Conservation (phyloP, 2,888 invertebrate species). For the Andrena bicolor region DNA sequence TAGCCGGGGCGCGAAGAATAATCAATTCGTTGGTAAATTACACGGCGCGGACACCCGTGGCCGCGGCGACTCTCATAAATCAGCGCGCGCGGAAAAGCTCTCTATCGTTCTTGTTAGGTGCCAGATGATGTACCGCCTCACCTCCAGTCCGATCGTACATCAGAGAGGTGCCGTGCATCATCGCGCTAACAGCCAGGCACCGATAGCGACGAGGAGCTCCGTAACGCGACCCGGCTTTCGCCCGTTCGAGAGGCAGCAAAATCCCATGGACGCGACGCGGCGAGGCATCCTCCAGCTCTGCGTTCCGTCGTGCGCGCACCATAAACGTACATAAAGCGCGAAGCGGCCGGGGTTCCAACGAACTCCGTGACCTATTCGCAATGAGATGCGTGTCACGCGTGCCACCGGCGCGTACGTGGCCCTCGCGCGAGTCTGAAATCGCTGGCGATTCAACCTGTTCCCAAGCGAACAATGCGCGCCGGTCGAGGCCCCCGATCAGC, state of each 20-base stretch:
- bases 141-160: constrained; percentile 44
- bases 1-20: constrained; percentile 34
- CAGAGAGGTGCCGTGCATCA: constrained; percentile 66
- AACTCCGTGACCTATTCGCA: constrained; percentile 66
- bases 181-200: constrained; percentile 62
- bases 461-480: constrained; percentile 46
- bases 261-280: constrained; percentile 43
- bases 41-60: constrained; percentile 26
- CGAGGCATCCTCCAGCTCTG: constrained; percentile 43
- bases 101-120: constrained; percentile 59
- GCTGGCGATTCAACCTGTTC: constrained; percentile 61
- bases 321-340: constrained; percentile 61
- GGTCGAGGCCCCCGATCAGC: constrained; percentile 4
- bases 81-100: constrained; percentile 48
- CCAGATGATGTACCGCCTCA: constrained; percentile 47
- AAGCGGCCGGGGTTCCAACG: constrained; percentile 53
- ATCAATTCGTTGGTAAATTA: constrained; percentile 55
- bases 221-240: constrained; percentile 41
- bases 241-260: constrained; percentile 27
- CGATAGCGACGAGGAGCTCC: constrained; percentile 55
- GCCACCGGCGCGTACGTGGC: constrained; percentile 55
- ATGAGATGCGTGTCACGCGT: constrained; percentile 73
- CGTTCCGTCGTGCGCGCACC: constrained; percentile 58
- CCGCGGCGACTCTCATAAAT: constrained; percentile 48
- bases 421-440: constrained; percentile 44